phyloP scores from a whole-genome alignment of 2,888 invertebrate species.

The Coenonympha arcania region DNA sequence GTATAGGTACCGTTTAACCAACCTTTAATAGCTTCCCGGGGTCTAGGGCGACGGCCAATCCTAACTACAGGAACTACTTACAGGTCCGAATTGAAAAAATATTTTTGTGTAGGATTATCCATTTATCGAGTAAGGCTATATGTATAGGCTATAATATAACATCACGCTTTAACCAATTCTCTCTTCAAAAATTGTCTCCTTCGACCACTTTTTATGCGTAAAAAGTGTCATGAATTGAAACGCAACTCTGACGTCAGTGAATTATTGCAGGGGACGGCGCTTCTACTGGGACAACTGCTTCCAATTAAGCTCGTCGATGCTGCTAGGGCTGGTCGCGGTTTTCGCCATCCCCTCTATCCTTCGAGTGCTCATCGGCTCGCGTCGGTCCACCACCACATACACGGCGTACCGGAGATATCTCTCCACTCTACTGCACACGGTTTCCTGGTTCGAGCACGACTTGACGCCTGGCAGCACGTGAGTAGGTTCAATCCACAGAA shows the following conservation, averaged over 20 bases:
- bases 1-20: no score
- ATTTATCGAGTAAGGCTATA: no score
- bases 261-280: conserved; percentile 77
- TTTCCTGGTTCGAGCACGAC: conserved; percentile 84
- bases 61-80: no score
- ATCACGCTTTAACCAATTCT: no score
- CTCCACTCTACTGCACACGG: conserved; percentile 83
- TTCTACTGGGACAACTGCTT: conserved; percentile 82
- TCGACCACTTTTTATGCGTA: not conserved
- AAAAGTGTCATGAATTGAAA: not conserved
- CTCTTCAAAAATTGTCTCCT: no score
- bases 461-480: conserved; percentile 76
- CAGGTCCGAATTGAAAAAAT: no score
- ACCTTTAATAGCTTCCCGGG: no score
- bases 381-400: conserved; percentile 77
- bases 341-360: conserved; percentile 83
- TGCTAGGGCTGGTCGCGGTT: conserved; percentile 82
- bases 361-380: conserved; percentile 79
- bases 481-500: conserved; percentile 38
- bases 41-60: no score
- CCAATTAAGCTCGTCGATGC: conserved; percentile 80
- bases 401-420: conserved; percentile 85
- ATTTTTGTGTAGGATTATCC: no score
- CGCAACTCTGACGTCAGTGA: no score
- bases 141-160: no score